phyloP scores from a whole-genome alignment of 1,140 invertebrate species.

The Sesamia nonagrioides region DNA sequence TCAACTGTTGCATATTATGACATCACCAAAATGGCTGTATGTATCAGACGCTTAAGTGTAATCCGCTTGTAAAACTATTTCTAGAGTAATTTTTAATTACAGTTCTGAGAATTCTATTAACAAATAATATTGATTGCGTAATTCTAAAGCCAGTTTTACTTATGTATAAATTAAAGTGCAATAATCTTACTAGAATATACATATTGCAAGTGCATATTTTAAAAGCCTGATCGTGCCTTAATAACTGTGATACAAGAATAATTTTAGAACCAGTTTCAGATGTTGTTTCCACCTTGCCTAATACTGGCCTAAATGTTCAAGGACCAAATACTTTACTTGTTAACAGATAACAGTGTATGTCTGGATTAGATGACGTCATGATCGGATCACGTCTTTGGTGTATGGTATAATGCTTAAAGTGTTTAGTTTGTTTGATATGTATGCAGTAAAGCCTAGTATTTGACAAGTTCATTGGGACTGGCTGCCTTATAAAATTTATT shows the following conservation, averaged over 20 bases:
- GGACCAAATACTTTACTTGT: slow-evolving; percentile 20
- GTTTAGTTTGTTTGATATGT: not conserved
- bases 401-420: not conserved
- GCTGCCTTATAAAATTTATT: too few relatives aligned
- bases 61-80: not conserved
- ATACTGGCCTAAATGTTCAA: slow-evolving; percentile 42
- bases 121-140: not conserved
- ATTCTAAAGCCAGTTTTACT: not conserved
- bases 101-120: not conserved
- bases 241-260: slow-evolving; percentile 17
- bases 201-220: slow-evolving; percentile 25
- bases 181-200: not conserved
- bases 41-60: not conserved
- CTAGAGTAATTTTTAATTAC: not conserved
- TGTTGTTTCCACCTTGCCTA: not conserved
- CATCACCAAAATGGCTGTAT: not conserved
- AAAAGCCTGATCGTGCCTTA: slow-evolving; percentile 4
- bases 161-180: not conserved
- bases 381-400: not conserved
- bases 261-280: slow-evolving; percentile 17
- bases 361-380: slow-evolving; percentile 40
- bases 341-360: slow-evolving; percentile 23
- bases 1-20: not conserved
- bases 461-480: too few relatives aligned
- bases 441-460: too few relatives aligned